phyloP scores from a whole-genome alignment of 2,888 invertebrate genomes.

The Poecilobothrus nobilitatus region DNA sequence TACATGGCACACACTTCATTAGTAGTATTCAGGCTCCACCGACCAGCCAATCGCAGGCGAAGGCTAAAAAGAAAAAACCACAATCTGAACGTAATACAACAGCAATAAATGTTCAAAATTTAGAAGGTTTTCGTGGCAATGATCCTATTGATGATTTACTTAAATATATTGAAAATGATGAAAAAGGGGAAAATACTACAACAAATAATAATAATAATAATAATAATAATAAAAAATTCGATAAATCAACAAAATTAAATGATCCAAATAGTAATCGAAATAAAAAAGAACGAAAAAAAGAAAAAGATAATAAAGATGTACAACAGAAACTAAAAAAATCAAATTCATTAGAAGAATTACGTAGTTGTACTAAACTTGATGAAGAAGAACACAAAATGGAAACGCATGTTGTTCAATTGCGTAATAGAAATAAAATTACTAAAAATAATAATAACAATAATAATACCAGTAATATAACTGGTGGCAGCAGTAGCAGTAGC shows the following conservation, averaged over 20 bases:
- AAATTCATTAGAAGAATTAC: slow-evolving; percentile 70
- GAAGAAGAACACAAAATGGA: slow-evolving; percentile 50
- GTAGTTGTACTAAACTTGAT: slow-evolving; percentile 63
- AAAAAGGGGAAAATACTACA: slow-evolving; percentile 33
- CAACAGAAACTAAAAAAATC: slow-evolving; percentile 55
- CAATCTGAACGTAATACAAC: slow-evolving; percentile 47
- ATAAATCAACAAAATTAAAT: slow-evolving; percentile 37
- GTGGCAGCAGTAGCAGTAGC: slow-evolving; percentile 16
- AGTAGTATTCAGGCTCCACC: slow-evolving; percentile 15
- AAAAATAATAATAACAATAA: slow-evolving; percentile 21
- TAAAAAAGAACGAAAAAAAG: slow-evolving; percentile 45
- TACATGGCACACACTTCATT: slow-evolving; percentile 42
- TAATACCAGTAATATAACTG: slow-evolving; percentile 15
- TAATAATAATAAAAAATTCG: slow-evolving; percentile 41
- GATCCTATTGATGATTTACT: slow-evolving; percentile 69
- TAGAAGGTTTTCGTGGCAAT: slow-evolving; percentile 71
- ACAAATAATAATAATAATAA: slow-evolving; percentile 13
- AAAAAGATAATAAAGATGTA: slow-evolving; percentile 40
- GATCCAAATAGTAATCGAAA: slow-evolving; percentile 39
- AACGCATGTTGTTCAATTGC: slow-evolving; percentile 33
- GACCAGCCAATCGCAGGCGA: slow-evolving; percentile 54
- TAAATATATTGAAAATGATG: slow-evolving; percentile 64
- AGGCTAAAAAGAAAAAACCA: slow-evolving; percentile 51
- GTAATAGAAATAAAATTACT: slow-evolving; percentile 27
- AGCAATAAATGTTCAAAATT: slow-evolving; percentile 48